Percentiles rank a stretch among this genome's conserved stretches.
phyloP scores from a whole-genome alignment of 2,797 vertebrate species.

The Pristis pectinata region DNA sequence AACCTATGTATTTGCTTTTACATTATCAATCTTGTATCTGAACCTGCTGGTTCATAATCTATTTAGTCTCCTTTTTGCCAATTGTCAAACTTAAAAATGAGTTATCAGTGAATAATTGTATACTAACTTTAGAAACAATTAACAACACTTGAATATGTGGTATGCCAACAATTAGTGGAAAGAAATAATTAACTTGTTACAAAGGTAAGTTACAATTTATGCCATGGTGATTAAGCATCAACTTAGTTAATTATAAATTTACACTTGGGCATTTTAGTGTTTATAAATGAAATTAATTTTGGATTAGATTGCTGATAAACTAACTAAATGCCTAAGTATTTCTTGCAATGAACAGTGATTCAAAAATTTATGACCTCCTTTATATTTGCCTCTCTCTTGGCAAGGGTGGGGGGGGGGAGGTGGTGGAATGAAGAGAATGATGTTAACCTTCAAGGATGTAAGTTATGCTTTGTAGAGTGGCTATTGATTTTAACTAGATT shows the following conservation, averaged over 20 bases:
- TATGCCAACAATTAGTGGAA: not conserved
- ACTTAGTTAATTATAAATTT: not conserved
- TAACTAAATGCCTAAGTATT: not conserved
- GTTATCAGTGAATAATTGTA: not conserved
- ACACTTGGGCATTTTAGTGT: not conserved
- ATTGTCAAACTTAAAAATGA: not conserved
- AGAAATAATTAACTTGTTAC: not conserved
- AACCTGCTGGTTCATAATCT: too few relatives aligned
- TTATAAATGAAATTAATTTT: not conserved
- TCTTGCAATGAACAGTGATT: not conserved
- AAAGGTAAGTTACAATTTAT: not conserved
- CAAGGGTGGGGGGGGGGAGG: too few relatives aligned
- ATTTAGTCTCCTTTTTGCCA: not conserved
- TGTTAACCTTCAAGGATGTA: not conserved
- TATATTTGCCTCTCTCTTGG: too few relatives aligned
- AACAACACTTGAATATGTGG: not conserved
- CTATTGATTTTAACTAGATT: not conserved
- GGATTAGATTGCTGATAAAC: not conserved
- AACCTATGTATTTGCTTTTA: too few relatives aligned
- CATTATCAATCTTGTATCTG: not conserved
- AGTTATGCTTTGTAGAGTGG: not conserved
- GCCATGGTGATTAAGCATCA: not conserved
- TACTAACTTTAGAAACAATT: not conserved
- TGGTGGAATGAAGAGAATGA: not conserved
- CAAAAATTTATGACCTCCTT: not conserved